These are phyloP conservation scores for Sesia bembeciformis DNA, from an alignment of 2,888 invertebrate species.

Conservation along the genomic window DNA sequence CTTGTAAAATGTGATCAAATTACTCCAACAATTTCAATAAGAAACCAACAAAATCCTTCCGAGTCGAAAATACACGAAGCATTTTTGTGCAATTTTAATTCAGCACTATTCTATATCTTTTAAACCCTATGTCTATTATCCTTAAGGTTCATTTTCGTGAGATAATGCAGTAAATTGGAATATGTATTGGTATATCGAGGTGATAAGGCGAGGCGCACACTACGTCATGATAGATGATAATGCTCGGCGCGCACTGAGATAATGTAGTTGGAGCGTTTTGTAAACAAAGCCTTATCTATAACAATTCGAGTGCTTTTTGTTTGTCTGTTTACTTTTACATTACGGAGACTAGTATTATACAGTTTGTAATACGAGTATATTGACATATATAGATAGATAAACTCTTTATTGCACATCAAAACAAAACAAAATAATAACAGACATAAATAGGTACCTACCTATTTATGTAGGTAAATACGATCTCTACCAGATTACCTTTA, in stretches of 20 bases:
- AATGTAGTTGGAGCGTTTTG: conserved; percentile 14
- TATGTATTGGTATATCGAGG: neutral
- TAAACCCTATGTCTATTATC: no score
- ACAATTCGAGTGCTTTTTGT: conserved; percentile 10
- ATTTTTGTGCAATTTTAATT: no score
- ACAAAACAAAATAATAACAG: no score
- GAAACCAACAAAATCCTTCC: neutral
- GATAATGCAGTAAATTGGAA: neutral
- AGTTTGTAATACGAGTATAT: no score
- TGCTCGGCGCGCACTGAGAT: conserved; percentile 7
- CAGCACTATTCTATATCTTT: no score
- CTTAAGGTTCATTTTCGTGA: neutral
- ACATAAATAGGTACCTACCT: no score
- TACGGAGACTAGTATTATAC: neutral
- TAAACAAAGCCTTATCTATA: conserved; percentile 16
- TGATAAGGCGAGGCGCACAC: conserved; percentile 11
- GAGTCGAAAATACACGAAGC: neutral
- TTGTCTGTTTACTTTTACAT: neutral
- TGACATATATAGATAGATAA: no score
- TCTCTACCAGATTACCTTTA: no score
- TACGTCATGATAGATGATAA: conserved; percentile 11
- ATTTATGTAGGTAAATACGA: no score
- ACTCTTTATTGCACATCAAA: no score
- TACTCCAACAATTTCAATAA: no score
- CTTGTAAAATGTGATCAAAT: no score